Evolutionary conservation across 1,140 invertebrate species (phyloP), one percentile per base, ranked within the genome.

Genomic region (Zaprionus lachaisei): DNA sequence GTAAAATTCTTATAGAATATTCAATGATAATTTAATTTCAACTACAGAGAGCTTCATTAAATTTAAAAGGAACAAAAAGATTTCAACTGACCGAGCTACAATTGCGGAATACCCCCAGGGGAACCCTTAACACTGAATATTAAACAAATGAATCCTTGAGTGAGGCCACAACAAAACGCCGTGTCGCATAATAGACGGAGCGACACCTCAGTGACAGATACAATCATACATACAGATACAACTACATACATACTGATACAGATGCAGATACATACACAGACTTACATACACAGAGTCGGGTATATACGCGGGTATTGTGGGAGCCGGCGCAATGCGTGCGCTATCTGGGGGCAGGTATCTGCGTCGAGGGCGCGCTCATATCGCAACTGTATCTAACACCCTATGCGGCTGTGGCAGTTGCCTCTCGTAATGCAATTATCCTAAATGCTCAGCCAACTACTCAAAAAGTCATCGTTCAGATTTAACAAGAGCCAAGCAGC

Each of bases 401-500:
- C n/a, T 17, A 47, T 17, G 41, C n/a, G 41, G 41, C 47, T 15
- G n/a, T 55, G 17, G 47, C 47, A 49, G n/a, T 15, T 44, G n/a
- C 11, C 41, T 79, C 72, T 75, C 67, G 79, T 91, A 91, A 91
- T 91, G 80, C 83, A 87, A 91, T 91, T 91, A 91, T 89, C 82
- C 79, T 78, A 91, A 91, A 91, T 85, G 89, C 77, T 91, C 74
- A 91, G 67, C 77, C 83, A 91, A 91, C 89, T 89, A 84, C 87
- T 91, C 89, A 91, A 91, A 91, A 91, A 91, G 87, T 91, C 87
- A 91, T 87, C 89, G 87, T 91, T 91, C 87, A 91, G 83, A 87
- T 91, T 84, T 91, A 91, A 91, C 87, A 80, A 87, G 84, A 84
- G 73, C 55, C 72, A 72, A 75, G 66, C 77, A 67, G 62, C 67